Evolutionary conservation across 1,140 invertebrate genomes (phyloP).

Genomic region (Tetragonula clypearis): DNA sequence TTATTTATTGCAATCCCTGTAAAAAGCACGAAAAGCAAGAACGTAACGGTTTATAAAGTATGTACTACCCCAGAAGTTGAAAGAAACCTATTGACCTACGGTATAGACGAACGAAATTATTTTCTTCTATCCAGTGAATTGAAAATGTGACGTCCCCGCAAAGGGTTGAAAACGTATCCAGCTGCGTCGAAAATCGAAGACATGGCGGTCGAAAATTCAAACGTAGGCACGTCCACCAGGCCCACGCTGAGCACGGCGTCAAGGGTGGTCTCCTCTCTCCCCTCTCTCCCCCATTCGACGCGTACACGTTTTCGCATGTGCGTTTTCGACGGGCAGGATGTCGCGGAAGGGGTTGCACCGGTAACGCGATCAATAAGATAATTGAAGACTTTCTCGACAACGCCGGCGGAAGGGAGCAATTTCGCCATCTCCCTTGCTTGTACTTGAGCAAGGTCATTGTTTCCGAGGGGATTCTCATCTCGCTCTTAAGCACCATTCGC

Average conservation of each 20-base stretch:
- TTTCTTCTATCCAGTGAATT: no score
- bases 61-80: no score
- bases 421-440: slow-evolving; percentile 53
- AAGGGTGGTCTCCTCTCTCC: slow-evolving; percentile 43
- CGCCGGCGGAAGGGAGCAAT: slow-evolving; percentile 70
- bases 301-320: background rate
- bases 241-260: background rate
- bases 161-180: background rate
- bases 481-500: slow-evolving; percentile 24
- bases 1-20: no score
- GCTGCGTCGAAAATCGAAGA: background rate
- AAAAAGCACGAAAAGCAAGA: no score
- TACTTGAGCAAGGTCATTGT: slow-evolving; percentile 61
- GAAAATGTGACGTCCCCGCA: no score
- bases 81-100: no score
- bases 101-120: no score
- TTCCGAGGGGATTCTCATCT: slow-evolving; percentile 49
- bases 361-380: slow-evolving; percentile 73
- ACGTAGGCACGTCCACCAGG: background rate
- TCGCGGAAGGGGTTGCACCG: slow-evolving; percentile 62
- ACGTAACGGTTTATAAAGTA: no score
- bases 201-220: background rate
- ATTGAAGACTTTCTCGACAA: slow-evolving; percentile 73
- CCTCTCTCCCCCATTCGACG: background rate
- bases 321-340: slow-evolving; percentile 46